These are phyloP conservation scores for Pristionchus entomophagus DNA, from an alignment of 2,888 invertebrate species.

Conservation along the genomic window DNA sequence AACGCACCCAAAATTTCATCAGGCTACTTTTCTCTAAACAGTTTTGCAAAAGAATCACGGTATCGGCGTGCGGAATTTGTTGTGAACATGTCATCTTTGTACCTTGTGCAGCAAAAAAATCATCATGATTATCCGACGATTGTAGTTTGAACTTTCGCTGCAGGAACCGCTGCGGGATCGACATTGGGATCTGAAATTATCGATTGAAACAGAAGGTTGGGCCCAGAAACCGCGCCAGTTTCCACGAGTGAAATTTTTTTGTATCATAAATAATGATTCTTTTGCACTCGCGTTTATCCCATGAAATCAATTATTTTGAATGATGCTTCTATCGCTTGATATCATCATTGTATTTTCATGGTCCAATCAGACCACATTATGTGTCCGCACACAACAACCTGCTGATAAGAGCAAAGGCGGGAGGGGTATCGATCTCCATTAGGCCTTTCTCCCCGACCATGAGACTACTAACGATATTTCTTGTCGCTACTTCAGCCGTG, in stretches of 20 bases:
- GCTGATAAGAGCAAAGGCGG: constrained; percentile 28
- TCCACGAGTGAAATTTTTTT: too few relatives aligned
- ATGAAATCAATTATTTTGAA: too few relatives aligned
- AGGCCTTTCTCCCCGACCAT: background rate
- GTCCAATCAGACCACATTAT: background rate
- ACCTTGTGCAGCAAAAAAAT: constrained; percentile 11
- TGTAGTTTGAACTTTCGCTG: background rate
- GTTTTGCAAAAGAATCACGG: too few relatives aligned
- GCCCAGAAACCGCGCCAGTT: too few relatives aligned
- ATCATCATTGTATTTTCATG: background rate
- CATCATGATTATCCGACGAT: constrained; percentile 25
- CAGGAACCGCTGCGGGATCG: background rate
- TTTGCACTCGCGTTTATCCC: too few relatives aligned
- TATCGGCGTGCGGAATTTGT: too few relatives aligned
- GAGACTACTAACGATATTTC: background rate
- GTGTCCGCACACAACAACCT: constrained; percentile 42
- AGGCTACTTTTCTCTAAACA: too few relatives aligned
- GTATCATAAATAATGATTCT: too few relatives aligned
- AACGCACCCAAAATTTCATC: too few relatives aligned
- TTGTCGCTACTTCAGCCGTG: background rate
- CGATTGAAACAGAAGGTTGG: too few relatives aligned
- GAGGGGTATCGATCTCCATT: constrained; percentile 35
- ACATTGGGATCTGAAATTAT: background rate
- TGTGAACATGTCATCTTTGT: background rate
- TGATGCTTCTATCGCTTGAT: background rate